Base-by-base conservation (phyloP, 2,888 invertebrate species). In the Rhingia rostrata region DNA sequence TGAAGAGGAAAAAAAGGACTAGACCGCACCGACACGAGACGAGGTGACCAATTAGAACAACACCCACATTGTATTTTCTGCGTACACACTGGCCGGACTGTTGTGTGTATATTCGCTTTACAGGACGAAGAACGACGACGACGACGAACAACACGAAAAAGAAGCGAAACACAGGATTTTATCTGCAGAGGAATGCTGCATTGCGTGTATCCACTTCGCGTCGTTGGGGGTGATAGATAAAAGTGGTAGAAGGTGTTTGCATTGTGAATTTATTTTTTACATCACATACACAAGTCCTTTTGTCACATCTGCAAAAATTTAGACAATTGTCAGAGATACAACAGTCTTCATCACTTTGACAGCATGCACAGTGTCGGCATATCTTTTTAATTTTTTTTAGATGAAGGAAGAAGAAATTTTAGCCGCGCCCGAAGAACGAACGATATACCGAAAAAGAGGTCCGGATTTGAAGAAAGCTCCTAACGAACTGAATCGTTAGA, bases 171-270 rank as follows among this genome's bases (percentile, higher is more conserved):
- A 84, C 70, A 74, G 83, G 80, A 84, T 86, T 77, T 75, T 77
- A 87, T 87, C 87, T 87, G 87, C 87, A 87, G 87, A 87, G 83
- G 85, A 87, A 66, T 86, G 86, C 87, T 87, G 87, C 87, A 87
- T 77, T 87, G 87, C 87, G 87, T 87, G 86, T 86, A 82, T 82
- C 73, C 72, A 75, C 66, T 84, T 75, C 49, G 64, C 70, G 53
- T 35, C 47, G 47, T 33, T 74, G 56, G 37, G 69, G 60, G 66
- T 33, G 49, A 49, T 22, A 22, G 30, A 49, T 49, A 14, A 32
- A 64, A 56, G 43, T 61, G 32, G 41, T 67, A 14, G 32, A 75
- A 80, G 61, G 58, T 74, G 74, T 84, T 80, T 73, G 43, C 73
- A 39, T 78, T 67, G 58, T 56, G 33, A 73, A 61, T 66, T 58